Percentiles rank a stretch among this genome's conserved stretches.
Evolutionary conservation across 2,888 invertebrate genomes (phyloP).

Genomic region (Tipula unca): DNA sequence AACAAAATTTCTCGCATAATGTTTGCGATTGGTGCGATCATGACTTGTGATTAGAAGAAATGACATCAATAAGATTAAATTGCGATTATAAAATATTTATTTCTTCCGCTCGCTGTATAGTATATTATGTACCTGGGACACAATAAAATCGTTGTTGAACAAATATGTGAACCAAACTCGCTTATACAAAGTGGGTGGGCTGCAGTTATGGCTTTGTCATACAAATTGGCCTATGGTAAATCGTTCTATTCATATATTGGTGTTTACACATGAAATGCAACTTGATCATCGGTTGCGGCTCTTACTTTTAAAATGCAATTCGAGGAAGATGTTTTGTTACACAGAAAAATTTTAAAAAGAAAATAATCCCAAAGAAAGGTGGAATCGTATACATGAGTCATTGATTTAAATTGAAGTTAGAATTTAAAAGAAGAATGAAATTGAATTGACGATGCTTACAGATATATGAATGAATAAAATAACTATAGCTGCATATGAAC

Average conservation of each 20-base stretch:
- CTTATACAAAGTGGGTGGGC: background rate
- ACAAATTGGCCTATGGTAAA: background rate
- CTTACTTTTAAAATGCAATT: background rate
- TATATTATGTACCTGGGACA: background rate
- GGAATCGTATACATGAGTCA: background rate
- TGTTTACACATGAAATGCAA: background rate
- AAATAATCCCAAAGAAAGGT: background rate
- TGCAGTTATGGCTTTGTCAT: background rate
- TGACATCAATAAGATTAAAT: background rate
- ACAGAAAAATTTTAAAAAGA: background rate
- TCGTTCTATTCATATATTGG: background rate
- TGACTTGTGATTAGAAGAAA: background rate
- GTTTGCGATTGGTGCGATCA: background rate
- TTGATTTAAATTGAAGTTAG: background rate
- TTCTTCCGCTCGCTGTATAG: background rate
- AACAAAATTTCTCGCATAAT: too few relatives aligned
- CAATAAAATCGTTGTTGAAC: background rate
- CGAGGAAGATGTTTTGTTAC: background rate
- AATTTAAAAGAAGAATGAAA: background rate
- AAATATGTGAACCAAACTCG: background rate
- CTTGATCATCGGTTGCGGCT: background rate
- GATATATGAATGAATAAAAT: background rate
- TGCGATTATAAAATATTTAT: background rate
- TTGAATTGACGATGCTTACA: background rate
- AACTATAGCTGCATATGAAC: background rate